phyloP scores from a whole-genome alignment of 1,140 invertebrate genomes.

The Bombus consobrinus region DNA sequence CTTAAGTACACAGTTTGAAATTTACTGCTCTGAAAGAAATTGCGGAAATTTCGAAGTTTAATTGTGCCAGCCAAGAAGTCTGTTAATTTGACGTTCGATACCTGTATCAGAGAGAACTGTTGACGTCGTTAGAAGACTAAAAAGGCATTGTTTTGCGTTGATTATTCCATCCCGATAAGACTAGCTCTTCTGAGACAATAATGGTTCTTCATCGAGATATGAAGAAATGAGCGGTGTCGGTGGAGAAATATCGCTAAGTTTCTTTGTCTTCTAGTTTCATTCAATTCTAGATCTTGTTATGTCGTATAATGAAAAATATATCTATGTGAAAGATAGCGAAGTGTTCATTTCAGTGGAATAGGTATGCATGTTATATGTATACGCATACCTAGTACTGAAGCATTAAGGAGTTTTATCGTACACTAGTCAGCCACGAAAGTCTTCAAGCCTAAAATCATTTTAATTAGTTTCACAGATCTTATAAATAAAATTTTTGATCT shows the following conservation, averaged over 20 bases:
- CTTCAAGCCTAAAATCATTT: background rate
- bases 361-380: background rate
- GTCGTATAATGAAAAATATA: background rate
- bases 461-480: background rate
- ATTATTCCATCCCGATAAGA: slow-evolving; percentile 18
- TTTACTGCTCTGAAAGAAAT: background rate
- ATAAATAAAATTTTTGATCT: background rate
- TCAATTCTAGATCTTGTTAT: background rate
- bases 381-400: background rate
- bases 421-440: background rate
- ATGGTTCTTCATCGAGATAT: background rate
- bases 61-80: background rate
- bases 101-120: background rate
- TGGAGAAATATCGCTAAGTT: background rate
- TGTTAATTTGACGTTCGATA: slow-evolving; percentile 12
- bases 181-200: background rate
- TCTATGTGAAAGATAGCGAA: background rate
- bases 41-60: background rate
- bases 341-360: background rate
- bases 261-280: background rate
- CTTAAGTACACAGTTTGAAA: background rate
- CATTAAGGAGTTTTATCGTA: background rate
- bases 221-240: background rate
- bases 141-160: slow-evolving; percentile 4
- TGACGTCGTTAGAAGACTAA: background rate